These are phyloP conservation scores for Luperina nickerlii DNA, from an alignment of 2,888 invertebrate species.

Conservation along the genomic window DNA sequence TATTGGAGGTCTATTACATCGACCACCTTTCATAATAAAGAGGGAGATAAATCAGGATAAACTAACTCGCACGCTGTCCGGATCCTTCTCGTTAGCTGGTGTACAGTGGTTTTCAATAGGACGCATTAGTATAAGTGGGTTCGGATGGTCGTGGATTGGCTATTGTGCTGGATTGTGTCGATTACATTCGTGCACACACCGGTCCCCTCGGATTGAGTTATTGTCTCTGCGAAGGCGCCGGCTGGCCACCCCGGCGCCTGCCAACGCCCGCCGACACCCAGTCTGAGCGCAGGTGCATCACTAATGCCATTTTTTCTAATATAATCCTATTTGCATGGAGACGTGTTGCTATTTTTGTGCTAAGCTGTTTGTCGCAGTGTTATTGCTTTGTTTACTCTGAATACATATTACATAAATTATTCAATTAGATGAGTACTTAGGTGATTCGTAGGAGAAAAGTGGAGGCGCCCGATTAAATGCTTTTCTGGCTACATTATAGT, in stretches of 20 bases:
- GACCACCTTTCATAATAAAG: slow-evolving; percentile 38
- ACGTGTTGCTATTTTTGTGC: slow-evolving; percentile 35
- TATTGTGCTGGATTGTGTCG: slow-evolving; percentile 77
- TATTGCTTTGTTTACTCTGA: slow-evolving; percentile 43
- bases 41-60: slow-evolving; percentile 36
- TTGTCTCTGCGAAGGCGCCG: slow-evolving; percentile 75
- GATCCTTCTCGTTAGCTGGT: slow-evolving; percentile 77
- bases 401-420: slow-evolving; percentile 22
- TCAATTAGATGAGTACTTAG: neutral
- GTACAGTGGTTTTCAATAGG: slow-evolving; percentile 79
- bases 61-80: slow-evolving; percentile 69
- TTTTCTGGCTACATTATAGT: neutral
- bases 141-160: slow-evolving; percentile 76
- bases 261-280: slow-evolving; percentile 51
- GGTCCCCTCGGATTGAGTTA: slow-evolving; percentile 79
- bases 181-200: slow-evolving; percentile 77
- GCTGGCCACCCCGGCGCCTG: slow-evolving; percentile 57
- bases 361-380: slow-evolving; percentile 34
- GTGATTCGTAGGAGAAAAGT: neutral
- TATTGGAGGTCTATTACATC: slow-evolving; percentile 38
- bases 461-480: neutral
- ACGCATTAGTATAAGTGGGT: slow-evolving; percentile 82
- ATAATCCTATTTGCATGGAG: slow-evolving; percentile 56
- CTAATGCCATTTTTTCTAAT: slow-evolving; percentile 59
- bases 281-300: slow-evolving; percentile 76